Conservation (phyloP, 2,888 invertebrate genomes). For the Petrolisthes cinctipes region DNA sequence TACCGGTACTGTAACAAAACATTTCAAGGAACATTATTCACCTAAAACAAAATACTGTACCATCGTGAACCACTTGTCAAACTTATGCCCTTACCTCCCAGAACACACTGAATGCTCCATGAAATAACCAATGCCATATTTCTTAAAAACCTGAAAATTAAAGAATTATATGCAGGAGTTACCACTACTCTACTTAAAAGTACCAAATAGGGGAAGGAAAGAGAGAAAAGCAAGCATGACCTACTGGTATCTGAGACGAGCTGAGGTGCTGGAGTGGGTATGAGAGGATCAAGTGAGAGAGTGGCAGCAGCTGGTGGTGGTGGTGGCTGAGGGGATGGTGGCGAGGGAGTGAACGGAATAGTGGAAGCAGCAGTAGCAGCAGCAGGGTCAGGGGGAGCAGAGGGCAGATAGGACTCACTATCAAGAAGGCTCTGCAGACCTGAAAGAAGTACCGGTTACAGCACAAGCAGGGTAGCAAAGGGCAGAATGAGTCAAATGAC, state of each 20-base stretch:
- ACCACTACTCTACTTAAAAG: background rate
- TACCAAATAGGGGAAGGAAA: background rate
- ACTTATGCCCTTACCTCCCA: too few relatives aligned
- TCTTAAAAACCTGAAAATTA: background rate
- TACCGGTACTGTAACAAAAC: too few relatives aligned
- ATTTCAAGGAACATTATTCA: too few relatives aligned
- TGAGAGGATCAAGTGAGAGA: background rate
- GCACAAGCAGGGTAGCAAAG: too few relatives aligned
- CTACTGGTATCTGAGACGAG: constrained; percentile 6
- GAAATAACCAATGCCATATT: background rate
- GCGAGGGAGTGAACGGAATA: background rate
- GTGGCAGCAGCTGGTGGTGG: background rate
- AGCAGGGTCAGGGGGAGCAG: background rate
- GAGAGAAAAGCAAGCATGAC: background rate
- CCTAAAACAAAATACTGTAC: too few relatives aligned
- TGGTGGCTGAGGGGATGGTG: background rate
- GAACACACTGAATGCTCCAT: too few relatives aligned
- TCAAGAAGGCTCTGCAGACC: constrained; percentile 20
- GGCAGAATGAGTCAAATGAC: background rate
- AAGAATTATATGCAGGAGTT: background rate
- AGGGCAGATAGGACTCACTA: constrained; percentile 14
- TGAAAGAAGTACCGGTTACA: background rate
- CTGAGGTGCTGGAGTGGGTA: constrained; percentile 28
- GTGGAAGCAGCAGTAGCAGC: background rate
- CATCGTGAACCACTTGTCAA: too few relatives aligned